Evolutionary conservation across 2,113 vertebrate species (phyloP).

Genomic region (Sceloporus tristichus): DNA sequence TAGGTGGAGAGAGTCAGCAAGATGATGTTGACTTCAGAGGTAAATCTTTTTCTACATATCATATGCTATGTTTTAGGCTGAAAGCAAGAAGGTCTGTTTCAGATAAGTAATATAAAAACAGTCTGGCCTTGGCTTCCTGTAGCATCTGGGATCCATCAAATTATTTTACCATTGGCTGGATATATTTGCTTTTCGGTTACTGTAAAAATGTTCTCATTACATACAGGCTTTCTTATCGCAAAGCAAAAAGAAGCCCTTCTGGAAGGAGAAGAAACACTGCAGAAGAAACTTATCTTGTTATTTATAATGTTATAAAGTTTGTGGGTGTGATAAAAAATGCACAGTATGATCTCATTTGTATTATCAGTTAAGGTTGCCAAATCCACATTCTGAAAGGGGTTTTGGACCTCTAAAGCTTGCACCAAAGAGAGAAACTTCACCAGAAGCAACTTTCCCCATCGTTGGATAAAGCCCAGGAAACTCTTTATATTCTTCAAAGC

Average conservation of each 20-base stretch:
- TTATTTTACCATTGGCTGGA: constrained; percentile 55
- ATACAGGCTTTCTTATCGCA: constrained; percentile 40
- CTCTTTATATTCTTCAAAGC: background rate
- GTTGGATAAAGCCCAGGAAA: background rate
- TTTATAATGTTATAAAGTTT: constrained; percentile 1
- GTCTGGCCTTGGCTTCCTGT: constrained; percentile 53
- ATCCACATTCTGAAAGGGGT: background rate
- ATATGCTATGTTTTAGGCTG: constrained; percentile 46
- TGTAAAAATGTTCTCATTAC: constrained; percentile 40
- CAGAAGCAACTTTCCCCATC: background rate
- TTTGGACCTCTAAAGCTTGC: no score
- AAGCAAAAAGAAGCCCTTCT: constrained; percentile 13
- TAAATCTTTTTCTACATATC: constrained; percentile 55
- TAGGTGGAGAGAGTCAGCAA: background rate
- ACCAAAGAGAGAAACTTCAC: background rate
- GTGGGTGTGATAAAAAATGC: background rate
- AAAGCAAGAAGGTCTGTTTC: constrained; percentile 52
- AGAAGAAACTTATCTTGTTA: background rate
- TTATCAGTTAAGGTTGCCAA: background rate
- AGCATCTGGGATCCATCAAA: constrained; percentile 73
- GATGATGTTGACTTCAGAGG: constrained; percentile 33
- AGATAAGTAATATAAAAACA: constrained; percentile 55
- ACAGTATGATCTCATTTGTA: background rate
- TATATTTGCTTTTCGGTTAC: constrained; percentile 52
- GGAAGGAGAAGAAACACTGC: constrained; percentile 4